A percentile compares a stretch with the other conserved stretches of the same genome.
These are phyloP conservation scores for Tenthredo mesomela DNA, from an alignment of 2,888 invertebrate genomes.

Conservation along the genomic window DNA sequence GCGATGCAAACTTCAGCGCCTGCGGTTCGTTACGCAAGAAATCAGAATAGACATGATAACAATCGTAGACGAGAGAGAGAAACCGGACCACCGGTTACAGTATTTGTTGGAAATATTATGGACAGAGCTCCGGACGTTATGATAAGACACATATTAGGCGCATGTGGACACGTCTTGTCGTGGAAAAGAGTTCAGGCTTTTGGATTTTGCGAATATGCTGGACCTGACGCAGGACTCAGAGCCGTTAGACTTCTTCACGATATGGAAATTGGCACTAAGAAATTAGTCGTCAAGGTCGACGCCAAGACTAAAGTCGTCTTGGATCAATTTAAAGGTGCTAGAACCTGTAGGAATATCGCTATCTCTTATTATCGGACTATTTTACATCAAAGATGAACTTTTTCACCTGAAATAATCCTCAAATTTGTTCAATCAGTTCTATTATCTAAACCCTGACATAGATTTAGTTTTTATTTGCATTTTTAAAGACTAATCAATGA, in stretches of 20 bases:
- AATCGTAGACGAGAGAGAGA: slow-evolving; percentile 74
- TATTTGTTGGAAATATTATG: slow-evolving; percentile 98
- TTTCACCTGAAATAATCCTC: too few species aligned
- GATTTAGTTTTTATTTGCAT: too few species aligned
- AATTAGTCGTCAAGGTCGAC: slow-evolving; percentile 97
- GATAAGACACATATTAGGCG: slow-evolving; percentile 93
- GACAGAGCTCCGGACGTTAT: slow-evolving; percentile 97
- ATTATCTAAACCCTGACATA: too few species aligned
- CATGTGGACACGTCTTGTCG: slow-evolving; percentile 95
- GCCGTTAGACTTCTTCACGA: slow-evolving; percentile 96
- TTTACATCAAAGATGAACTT: neutral
- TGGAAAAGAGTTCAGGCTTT: slow-evolving; percentile 99
- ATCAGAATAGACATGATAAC: slow-evolving; percentile 74
- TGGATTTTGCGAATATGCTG: slow-evolving; percentile 98
- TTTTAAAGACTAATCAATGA: too few species aligned
- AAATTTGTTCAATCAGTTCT: too few species aligned
- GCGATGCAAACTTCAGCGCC: slow-evolving; percentile 77
- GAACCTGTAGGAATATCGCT: neutral
- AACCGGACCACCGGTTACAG: slow-evolving; percentile 94
- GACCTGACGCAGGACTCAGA: slow-evolving; percentile 96
- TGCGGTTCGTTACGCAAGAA: slow-evolving; percentile 73
- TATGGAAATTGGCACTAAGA: slow-evolving; percentile 94
- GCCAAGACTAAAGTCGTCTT: slow-evolving; percentile 97
- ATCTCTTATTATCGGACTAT: neutral
- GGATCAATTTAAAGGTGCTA: slow-evolving; percentile 93